Conservation (phyloP, 2,888 invertebrate species). For the Dryocosmus kuriphilus region DNA sequence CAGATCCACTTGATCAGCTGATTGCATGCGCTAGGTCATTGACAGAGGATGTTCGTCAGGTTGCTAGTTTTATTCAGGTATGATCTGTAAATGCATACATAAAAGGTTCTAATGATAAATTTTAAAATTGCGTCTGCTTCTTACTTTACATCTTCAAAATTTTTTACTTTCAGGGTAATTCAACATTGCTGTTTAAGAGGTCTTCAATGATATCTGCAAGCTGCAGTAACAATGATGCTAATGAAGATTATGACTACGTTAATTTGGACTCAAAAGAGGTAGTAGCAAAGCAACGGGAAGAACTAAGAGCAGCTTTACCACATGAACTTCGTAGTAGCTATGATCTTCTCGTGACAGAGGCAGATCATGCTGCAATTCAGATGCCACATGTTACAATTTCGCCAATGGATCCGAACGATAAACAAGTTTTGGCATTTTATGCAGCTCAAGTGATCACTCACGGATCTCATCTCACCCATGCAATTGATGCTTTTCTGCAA, state of each 20-base stretch:
- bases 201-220: slow-evolving; percentile 74
- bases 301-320: slow-evolving; percentile 86
- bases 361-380: slow-evolving; percentile 81
- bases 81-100: too few relatives aligned
- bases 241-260: slow-evolving; percentile 95
- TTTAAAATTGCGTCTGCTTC: too few relatives aligned
- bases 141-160: background rate
- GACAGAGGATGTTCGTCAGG: slow-evolving; percentile 92
- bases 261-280: slow-evolving; percentile 87
- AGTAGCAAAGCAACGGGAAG: slow-evolving; percentile 85
- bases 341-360: slow-evolving; percentile 86
- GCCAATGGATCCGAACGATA: slow-evolving; percentile 86
- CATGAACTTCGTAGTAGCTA: slow-evolving; percentile 87
- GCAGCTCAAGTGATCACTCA: slow-evolving; percentile 92
- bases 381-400: slow-evolving; percentile 75
- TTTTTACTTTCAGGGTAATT: slow-evolving; percentile 82
- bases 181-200: slow-evolving; percentile 87
- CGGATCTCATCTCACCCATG: slow-evolving; percentile 90
- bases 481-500: slow-evolving; percentile 94
- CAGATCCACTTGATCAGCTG: slow-evolving; percentile 93
- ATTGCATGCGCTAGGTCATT: slow-evolving; percentile 92
- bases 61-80: slow-evolving; percentile 90
- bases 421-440: slow-evolving; percentile 91
- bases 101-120: slow-evolving; percentile 15
- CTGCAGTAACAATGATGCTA: slow-evolving; percentile 79